phyloP scores from a whole-genome alignment of 2,113 vertebrate genomes.

The Sminthopsis crassicaudata region DNA sequence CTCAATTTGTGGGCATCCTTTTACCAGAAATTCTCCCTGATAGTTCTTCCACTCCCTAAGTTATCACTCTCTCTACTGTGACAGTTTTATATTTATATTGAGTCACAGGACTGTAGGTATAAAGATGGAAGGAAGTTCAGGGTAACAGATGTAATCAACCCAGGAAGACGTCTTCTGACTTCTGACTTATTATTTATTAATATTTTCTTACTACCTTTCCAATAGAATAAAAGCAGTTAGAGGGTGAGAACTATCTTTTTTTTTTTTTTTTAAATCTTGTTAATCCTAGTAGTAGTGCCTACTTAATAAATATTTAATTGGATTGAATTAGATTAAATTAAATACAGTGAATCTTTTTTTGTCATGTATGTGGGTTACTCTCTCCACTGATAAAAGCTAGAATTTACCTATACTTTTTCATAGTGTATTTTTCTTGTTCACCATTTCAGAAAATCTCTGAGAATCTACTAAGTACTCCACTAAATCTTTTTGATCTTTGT shows the following conservation, averaged over 20 bases:
- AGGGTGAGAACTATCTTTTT: background rate
- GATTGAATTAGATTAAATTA: background rate
- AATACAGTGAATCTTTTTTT: background rate
- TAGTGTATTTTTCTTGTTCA: background rate
- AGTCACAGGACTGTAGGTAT: background rate
- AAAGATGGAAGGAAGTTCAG: background rate
- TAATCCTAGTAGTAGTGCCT: background rate
- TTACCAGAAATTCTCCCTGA: background rate
- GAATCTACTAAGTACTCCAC: background rate
- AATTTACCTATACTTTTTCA: background rate
- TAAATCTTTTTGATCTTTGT: background rate
- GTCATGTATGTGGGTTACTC: background rate
- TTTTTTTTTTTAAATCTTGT: background rate
- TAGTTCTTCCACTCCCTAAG: too few relatives aligned
- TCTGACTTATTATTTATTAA: too few relatives aligned
- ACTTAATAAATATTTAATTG: background rate
- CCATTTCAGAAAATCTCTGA: background rate
- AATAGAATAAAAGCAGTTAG: background rate
- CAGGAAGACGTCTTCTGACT: background rate
- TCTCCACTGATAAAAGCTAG: background rate
- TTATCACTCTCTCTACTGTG: background rate
- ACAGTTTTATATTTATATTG: background rate
- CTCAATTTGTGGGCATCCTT: too few relatives aligned
- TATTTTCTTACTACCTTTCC: background rate
- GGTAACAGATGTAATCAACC: background rate